phyloP scores from a whole-genome alignment of 2,113 vertebrate species.

The Odontesthes bonariensis region DNA sequence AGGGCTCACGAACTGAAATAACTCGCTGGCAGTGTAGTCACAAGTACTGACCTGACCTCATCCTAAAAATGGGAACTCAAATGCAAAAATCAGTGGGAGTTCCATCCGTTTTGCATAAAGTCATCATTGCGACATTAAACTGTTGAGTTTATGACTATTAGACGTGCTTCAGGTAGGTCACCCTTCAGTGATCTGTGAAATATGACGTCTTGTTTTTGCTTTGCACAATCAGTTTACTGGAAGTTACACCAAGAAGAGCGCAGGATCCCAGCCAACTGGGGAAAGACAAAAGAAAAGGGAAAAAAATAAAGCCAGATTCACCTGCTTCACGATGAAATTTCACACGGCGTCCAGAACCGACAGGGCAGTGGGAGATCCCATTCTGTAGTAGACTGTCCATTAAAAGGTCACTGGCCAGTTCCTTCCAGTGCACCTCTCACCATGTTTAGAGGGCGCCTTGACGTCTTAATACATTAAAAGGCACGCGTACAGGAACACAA shows the following conservation, averaged over 20 bases:
- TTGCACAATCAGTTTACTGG: conserved; percentile 12
- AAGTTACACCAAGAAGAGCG: conserved; percentile 18
- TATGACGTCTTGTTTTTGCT: conserved; percentile 10
- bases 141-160: conserved; percentile 10
- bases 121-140: conserved; percentile 27
- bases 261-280: conserved; percentile 15
- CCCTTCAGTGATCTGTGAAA: conserved; percentile 19
- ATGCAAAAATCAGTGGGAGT: not conserved
- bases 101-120: not conserved
- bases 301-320: conserved; percentile 31
- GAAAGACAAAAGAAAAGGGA: no score
- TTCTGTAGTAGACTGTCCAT: conserved; percentile 5
- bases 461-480: conserved; percentile 19
- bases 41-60: conserved; percentile 22
- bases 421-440: not conserved
- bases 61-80: conserved; percentile 44
- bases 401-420: conserved; percentile 2
- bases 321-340: conserved; percentile 21
- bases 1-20: not conserved
- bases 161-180: not conserved
- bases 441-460: not conserved
- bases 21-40: not conserved
- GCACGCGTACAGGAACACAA: conserved; percentile 68
- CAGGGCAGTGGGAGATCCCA: conserved; percentile 5
- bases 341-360: not conserved